Conservation (phyloP, 2,888 invertebrate species). For the Nephrocerus scutellatus region DNA sequence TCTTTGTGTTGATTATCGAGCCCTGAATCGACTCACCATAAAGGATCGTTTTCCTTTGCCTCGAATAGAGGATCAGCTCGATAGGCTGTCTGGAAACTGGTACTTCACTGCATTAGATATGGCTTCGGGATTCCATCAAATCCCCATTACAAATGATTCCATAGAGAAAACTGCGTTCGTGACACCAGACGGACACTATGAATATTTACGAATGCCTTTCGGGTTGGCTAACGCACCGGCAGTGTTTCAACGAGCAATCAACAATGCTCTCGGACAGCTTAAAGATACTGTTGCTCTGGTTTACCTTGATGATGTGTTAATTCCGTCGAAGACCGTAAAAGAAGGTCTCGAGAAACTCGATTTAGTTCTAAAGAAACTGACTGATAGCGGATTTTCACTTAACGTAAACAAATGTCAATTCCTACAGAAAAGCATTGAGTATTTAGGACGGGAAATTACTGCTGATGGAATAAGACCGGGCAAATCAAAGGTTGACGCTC, state of each 20-base stretch:
- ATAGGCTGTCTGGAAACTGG: constrained; percentile 25
- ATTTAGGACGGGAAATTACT: constrained; percentile 27
- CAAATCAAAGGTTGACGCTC: too few species aligned
- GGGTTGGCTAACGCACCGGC: constrained; percentile 39
- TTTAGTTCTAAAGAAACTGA: constrained; percentile 16
- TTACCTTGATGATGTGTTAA: constrained; percentile 19
- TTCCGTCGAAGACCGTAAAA: constrained; percentile 9
- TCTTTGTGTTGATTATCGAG: constrained; percentile 18
- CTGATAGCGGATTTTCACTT: constrained; percentile 18
- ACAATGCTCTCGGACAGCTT: constrained; percentile 16
- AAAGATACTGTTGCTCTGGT: constrained; percentile 7
- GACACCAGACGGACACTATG: too few species aligned
- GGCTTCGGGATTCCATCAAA: constrained; percentile 16
- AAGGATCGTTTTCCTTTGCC: constrained; percentile 37
- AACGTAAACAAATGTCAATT: constrained; percentile 24
- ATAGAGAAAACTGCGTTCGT: too few species aligned
- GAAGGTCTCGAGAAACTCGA: constrained; percentile 18
- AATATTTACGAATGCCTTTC: too few species aligned
- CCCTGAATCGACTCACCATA: constrained; percentile 33
- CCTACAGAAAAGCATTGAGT: constrained; percentile 19
- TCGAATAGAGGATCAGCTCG: constrained; percentile 40
- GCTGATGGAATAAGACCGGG: constrained; percentile 6
- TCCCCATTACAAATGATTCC: constrained; percentile 11
- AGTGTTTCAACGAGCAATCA: constrained; percentile 30
- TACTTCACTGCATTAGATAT: constrained; percentile 25